Conservation (phyloP, 2,113 vertebrate genomes). For the Coregonus clupeaformis region DNA sequence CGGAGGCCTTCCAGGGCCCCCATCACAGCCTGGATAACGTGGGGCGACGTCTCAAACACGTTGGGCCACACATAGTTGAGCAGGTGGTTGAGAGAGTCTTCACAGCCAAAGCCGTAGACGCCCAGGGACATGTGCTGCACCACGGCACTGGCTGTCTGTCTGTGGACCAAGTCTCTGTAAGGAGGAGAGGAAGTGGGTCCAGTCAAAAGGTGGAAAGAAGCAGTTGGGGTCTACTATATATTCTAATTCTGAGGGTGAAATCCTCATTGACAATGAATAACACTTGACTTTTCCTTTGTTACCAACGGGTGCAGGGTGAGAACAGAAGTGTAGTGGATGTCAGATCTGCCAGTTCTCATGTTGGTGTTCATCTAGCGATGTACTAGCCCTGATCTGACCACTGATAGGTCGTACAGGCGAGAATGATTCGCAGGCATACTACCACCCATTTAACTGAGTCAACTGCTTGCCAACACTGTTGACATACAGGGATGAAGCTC, state of each 20-base stretch:
- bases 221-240: no score
- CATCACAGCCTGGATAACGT: conserved; percentile 98
- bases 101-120: conserved; percentile 97
- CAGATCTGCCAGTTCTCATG: conserved; percentile 58
- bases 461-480: no score
- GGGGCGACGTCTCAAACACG: conserved; percentile 96
- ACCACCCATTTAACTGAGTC: no score
- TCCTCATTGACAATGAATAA: no score
- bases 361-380: conserved; percentile 31
- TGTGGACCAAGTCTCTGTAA: conserved; percentile 92
- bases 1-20: conserved; percentile 94
- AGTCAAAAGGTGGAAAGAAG: not conserved
- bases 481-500: no score
- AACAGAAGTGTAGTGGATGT: conserved; percentile 40
- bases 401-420: conserved; percentile 55
- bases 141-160: conserved; percentile 95
- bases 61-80: conserved; percentile 99
- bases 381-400: conserved; percentile 66
- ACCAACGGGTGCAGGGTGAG: conserved; percentile 69
- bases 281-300: conserved; percentile 19
- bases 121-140: conserved; percentile 98
- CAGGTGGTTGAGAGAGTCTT: conserved; percentile 95
- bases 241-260: no score
- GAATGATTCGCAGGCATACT: conserved; percentile 52
- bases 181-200: fast-evolving